Conservation (phyloP, 2,113 vertebrate species). For the Rhegmatorhina hoffmannsi region DNA sequence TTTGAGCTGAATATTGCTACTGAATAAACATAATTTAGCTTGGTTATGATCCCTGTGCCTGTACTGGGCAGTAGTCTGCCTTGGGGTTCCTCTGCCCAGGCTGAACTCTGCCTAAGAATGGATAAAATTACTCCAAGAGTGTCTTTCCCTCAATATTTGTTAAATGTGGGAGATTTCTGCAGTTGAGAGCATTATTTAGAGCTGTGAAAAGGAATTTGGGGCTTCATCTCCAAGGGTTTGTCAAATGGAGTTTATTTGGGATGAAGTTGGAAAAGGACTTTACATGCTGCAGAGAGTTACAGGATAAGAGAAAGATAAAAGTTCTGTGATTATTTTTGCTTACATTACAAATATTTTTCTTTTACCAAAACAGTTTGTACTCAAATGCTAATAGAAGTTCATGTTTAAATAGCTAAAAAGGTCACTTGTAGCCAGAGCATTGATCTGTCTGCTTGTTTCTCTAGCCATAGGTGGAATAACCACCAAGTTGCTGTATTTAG, state of each 20-base stretch:
- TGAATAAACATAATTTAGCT: background rate
- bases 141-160: background rate
- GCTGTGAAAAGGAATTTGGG: background rate
- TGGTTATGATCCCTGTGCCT: background rate
- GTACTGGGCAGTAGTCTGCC: background rate
- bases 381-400: background rate
- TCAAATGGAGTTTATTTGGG: background rate
- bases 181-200: background rate
- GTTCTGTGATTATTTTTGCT: background rate
- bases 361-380: background rate
- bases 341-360: background rate
- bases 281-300: background rate
- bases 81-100: background rate
- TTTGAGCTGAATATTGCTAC: background rate
- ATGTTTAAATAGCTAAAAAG: conserved; percentile 29
- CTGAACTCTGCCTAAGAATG: background rate
- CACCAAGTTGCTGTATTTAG: background rate
- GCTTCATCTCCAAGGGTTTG: background rate
- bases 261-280: background rate
- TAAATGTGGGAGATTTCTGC: background rate
- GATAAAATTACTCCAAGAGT: background rate
- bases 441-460: conserved; percentile 35
- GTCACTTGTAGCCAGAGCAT: conserved; percentile 37
- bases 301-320: background rate
- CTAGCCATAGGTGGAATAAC: background rate